Evolutionary conservation across 2,888 invertebrate genomes (phyloP), one percentile per base, ranked within the genome.

Genomic region (Xylota sylvarum): DNA sequence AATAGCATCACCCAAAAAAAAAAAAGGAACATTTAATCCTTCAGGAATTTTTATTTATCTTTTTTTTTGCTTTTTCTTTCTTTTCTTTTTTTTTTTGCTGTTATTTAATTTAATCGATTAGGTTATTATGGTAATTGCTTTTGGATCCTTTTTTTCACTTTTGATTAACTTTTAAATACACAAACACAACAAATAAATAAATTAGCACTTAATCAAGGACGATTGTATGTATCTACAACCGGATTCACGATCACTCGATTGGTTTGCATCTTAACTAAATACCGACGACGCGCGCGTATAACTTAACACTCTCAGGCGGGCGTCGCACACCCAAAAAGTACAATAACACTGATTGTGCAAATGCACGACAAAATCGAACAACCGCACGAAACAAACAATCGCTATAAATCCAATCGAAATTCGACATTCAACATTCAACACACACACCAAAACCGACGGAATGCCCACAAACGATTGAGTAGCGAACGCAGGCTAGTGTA

Each of bases 401-500:
- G 48, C 43, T n/a, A 48, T 37, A 62, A 70, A 64, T 79, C 74
- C 62, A 79, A 79, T 62, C 78, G 72, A 35, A 23, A 64, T 32
- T 27, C 55, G 48, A 46, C 14, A 70, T 30, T n/a, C 79, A 43
- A 65, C 40, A 37, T n/a, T n/a, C 23, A 23, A 23, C 23, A 23
- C 23, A 23, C 65, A 80, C 85, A 81, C 65, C 76, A 76, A 85
- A 76, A 77, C 80, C 85, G 85, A 81, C 85, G 72, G 52, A 40
- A 67, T 17, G 60, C 60, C 76, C 35, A 56, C 65, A 46, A 85
- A 81, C 84, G 74, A 84, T 67, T 80, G 65, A 72, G 85, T 48
- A 81, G 64, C 76, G 85, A 85, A 85, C 85, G 76, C 81, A 81
- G 76, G 50, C 70, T 52, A 60, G 60, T 76, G 65, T 81, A 77